phyloP scores from a whole-genome alignment of 2,797 vertebrate genomes.

The Diceros bicornis region DNA sequence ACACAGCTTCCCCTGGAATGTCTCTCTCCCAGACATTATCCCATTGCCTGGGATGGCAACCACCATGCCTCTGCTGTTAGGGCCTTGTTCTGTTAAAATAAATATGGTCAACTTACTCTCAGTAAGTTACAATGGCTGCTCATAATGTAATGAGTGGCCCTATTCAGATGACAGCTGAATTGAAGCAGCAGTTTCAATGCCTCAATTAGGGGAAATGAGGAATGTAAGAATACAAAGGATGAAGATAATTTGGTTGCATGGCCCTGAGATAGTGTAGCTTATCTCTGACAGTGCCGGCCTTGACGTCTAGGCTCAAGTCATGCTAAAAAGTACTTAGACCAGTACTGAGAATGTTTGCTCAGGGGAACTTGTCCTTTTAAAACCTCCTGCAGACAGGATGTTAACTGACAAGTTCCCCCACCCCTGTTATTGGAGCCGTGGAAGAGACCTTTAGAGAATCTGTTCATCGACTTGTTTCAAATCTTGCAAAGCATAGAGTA shows the following conservation, averaged over 20 bases:
- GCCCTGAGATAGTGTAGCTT: background rate
- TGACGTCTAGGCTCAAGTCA: background rate
- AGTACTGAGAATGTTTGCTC: background rate
- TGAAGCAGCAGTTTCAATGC: background rate
- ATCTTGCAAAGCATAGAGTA: background rate
- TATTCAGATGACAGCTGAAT: background rate
- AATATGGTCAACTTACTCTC: background rate
- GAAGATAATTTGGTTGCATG: background rate
- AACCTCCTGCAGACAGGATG: background rate
- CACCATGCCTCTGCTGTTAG: background rate
- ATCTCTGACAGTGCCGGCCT: background rate
- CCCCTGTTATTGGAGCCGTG: background rate
- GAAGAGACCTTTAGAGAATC: background rate
- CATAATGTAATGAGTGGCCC: background rate
- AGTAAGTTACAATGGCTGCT: background rate
- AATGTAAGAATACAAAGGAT: background rate
- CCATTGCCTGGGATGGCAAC: background rate
- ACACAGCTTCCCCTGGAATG: background rate
- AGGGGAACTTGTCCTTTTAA: background rate
- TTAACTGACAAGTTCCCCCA: background rate
- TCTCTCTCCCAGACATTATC: background rate
- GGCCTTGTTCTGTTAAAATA: background rate
- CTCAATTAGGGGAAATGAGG: background rate
- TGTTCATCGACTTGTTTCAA: background rate
- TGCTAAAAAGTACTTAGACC: background rate